Conservation (phyloP, 2,113 vertebrate species). For the Chlamydotis undulata region DNA sequence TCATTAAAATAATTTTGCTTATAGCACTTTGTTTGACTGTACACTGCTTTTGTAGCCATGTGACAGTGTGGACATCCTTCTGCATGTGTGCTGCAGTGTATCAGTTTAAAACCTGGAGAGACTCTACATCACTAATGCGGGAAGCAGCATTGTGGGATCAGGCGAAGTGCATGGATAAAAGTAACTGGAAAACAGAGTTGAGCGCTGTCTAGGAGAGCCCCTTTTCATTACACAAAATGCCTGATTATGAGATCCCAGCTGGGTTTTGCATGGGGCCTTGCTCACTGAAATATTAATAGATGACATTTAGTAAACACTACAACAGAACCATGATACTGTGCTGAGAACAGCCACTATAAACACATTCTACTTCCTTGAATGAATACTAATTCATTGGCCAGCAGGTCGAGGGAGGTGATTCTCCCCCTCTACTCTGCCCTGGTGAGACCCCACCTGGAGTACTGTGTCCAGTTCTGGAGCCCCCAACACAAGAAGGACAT, state of each 20-base stretch:
- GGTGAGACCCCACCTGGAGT: too few species aligned
- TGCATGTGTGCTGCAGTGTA: neutral
- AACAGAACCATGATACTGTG: neutral
- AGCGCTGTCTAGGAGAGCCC: neutral
- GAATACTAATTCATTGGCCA: neutral
- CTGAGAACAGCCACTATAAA: neutral
- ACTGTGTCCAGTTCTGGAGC: too few species aligned
- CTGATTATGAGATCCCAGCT: conserved; percentile 18
- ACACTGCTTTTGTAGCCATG: neutral
- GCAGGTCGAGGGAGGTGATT: too few species aligned
- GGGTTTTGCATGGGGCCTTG: conserved; percentile 12
- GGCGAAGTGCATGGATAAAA: neutral
- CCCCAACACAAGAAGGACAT: too few species aligned
- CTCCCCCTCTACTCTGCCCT: too few species aligned
- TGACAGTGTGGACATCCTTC: neutral
- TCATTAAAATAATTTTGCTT: neutral
- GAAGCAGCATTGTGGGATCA: neutral
- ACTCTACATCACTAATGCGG: neutral
- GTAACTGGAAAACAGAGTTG: neutral
- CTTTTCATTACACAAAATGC: neutral
- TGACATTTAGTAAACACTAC: conserved; percentile 44
- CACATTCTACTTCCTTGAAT: neutral
- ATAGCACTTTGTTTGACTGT: neutral
- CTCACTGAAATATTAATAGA: conserved; percentile 54
- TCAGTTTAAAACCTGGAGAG: neutral